Conservation (phyloP, 1,140 invertebrate genomes). For the Antheraea mylitta region DNA sequence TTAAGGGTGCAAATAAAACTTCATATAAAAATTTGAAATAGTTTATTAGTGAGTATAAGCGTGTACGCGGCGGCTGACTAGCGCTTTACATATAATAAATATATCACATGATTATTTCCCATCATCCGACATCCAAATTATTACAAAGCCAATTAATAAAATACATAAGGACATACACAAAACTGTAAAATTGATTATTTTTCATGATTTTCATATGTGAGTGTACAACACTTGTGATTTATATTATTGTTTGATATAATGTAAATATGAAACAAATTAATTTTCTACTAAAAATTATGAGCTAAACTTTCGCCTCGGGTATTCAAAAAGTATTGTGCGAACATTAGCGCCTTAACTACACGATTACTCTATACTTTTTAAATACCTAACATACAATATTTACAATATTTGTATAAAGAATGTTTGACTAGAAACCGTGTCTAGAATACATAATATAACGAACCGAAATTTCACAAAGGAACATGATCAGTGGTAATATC, state of each 20-base stretch:
- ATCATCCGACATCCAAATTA: slow-evolving; percentile 32
- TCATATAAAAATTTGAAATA: slow-evolving; percentile 59
- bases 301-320: slow-evolving; percentile 19
- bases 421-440: slow-evolving; percentile 73
- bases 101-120: slow-evolving; percentile 61
- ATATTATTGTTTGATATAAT: background rate
- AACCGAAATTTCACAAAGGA: slow-evolving; percentile 54
- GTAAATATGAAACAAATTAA: background rate
- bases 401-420: slow-evolving; percentile 68
- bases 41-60: slow-evolving; percentile 75
- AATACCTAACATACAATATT: slow-evolving; percentile 65
- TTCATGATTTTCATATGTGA: background rate
- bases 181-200: background rate
- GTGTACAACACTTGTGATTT: background rate
- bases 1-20: slow-evolving; percentile 31
- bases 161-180: background rate
- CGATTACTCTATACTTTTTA: slow-evolving; percentile 58
- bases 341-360: slow-evolving; percentile 55
- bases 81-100: slow-evolving; percentile 55
- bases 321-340: slow-evolving; percentile 65
- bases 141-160: slow-evolving; percentile 38
- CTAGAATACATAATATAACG: slow-evolving; percentile 53
- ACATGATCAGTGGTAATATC: slow-evolving; percentile 47
- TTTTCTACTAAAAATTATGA: background rate
- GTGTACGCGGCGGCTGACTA: slow-evolving; percentile 74